Evolutionary conservation across 1,140 invertebrate genomes (phyloP), one percentile per base, ranked within the genome.

Genomic region (Ips typographus): DNA sequence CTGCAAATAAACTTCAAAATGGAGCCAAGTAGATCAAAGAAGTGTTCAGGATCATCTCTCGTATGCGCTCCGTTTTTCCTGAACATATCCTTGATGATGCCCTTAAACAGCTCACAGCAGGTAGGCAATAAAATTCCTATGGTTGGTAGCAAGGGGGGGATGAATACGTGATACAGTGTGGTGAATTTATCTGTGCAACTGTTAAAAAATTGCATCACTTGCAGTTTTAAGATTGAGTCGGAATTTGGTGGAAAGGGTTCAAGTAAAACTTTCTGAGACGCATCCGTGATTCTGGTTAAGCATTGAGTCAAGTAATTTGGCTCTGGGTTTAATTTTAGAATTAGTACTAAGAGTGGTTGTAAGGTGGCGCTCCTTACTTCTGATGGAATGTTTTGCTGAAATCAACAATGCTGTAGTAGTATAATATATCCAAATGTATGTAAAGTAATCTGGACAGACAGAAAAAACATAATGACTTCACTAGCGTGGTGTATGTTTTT

Each of bases 131-230:
- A 38, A 38, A 59, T 65, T 22, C 62, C 70, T 61, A 71, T 55
- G 1, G 62, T 52, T 53, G 63, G 65, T 47, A 71, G 40, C 38
- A 63, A 38, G 2, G 61, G 53, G 37, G 68, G 55, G 5, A 70
- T 49, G 41, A 64, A 64, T 38, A 70, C 65, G 22, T 58, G 47
- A 5, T 8, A 51, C 36, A 42, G 59, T 5, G 52, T 47, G 36
- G 36, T 52, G 51, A 70, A 64, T 65, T 64, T 43, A 36, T 70
- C 60, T 3, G 58, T 37, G 22, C 61, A 42, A 1, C 56, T 61
- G 43, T 57, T 66, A 40, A 71, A 38, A 39, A 36, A 71, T 49
- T 62, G 43, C 39, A 71, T 40, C 7, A 71, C 63, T 71, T 71
- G 63, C 37, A 41, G 5, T 66, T 66, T 71, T n/a, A 71, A 61